phyloP scores from a whole-genome alignment of 2,888 invertebrate genomes.

The Cheilosia impressa region DNA sequence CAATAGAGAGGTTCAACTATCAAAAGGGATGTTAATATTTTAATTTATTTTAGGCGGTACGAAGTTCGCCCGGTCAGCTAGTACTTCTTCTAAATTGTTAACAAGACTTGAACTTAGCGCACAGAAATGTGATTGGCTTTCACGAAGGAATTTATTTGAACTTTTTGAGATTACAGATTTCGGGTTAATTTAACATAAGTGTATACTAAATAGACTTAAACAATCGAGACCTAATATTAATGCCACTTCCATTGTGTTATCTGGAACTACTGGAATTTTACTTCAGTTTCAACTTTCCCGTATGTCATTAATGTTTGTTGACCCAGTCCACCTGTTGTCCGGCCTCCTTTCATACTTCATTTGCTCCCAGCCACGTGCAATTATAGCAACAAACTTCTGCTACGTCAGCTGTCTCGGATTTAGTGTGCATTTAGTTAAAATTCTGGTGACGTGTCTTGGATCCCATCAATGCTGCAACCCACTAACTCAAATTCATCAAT shows the following conservation, averaged over 20 bases:
- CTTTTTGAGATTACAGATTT: neutral
- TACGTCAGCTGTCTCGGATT: slow-evolving; percentile 19
- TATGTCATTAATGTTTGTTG: slow-evolving; percentile 17
- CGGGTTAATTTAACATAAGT: slow-evolving; percentile 4
- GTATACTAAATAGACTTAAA: slow-evolving; percentile 10
- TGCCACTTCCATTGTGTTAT: slow-evolving; percentile 25
- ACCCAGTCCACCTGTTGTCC: slow-evolving; percentile 17
- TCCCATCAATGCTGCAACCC: slow-evolving; percentile 30
- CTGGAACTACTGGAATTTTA: slow-evolving; percentile 16
- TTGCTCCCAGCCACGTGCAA: slow-evolving; percentile 31
- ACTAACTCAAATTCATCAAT: neutral
- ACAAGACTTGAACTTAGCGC: slow-evolving; percentile 8
- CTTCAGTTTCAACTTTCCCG: slow-evolving; percentile 13
- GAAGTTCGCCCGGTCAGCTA: no score
- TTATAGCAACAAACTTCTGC: slow-evolving; percentile 36
- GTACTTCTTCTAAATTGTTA: neutral
- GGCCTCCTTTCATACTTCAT: slow-evolving; percentile 28
- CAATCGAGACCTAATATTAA: slow-evolving; percentile 28
- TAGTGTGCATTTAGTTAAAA: slow-evolving; percentile 1
- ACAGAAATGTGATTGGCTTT: slow-evolving; percentile 27
- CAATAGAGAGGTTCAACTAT: no score
- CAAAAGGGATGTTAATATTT: no score
- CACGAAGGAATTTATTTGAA: slow-evolving; percentile 6
- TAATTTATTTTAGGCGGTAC: no score
- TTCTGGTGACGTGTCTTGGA: slow-evolving; percentile 44